Base-by-base conservation (phyloP, 1,140 invertebrate species). In the Drosophila subobscura region DNA sequence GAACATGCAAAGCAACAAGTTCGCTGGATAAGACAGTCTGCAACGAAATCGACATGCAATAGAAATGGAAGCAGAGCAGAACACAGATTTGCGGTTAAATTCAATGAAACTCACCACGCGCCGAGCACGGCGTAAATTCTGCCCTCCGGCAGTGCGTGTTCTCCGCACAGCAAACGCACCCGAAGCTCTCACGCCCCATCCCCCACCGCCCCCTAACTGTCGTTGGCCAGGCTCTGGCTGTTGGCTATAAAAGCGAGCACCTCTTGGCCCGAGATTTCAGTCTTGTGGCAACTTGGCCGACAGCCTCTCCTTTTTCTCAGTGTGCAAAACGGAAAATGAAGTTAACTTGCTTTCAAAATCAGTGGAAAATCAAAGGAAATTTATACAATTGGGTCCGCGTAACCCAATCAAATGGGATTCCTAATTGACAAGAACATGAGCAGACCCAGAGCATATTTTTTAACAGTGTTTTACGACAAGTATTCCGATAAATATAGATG, bases 211-310 rank as follows among this genome's bases (percentile, higher is more conserved):
- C 33, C 14, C 51, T 37, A 53, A 61, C 6, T 7, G 27, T 29
- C 27, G 27, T 29, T 29, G 27, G 27, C 27, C 27, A 29, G 27
- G 6, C 5, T 29, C 23, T 42, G 52, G 20, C 37, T 14, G 27
- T 20, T 60, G 59, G 53, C 72, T 89, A 89, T 89, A 89, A 89
- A 89, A 89, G 86, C 80, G 22, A 16, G 49, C 58, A 57, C 40
- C 52, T 44, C 45, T 60, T 37, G 16, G 25, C 5, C 51, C 44
- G 75, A 75, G 72, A 81, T 76, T 79, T 89, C 61, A 89, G 85
- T 89, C 75, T 53, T 57, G 8, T 58, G 68, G 61, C 66, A 65
- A 51, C 64, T 68, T 45, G 44, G 33, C 27, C 37, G 59, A 45
- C 55, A 44, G 49, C 37, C 16, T 29, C 57, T 25, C 10, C 7